Evolutionary conservation across 2,113 vertebrate species (phyloP), one percentile per base, ranked within the genome.

Genomic region (Ciconia boyciana): DNA sequence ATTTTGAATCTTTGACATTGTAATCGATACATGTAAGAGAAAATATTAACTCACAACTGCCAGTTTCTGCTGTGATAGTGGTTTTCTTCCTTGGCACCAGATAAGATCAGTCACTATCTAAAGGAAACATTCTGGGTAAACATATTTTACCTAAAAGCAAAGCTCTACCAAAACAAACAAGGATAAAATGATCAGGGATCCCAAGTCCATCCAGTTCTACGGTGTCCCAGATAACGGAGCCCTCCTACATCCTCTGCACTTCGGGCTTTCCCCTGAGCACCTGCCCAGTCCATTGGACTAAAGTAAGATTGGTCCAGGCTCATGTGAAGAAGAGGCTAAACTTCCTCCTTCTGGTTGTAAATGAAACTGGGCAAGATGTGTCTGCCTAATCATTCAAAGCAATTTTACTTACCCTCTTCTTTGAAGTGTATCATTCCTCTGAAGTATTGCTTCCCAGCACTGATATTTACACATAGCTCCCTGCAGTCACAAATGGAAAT

Each of bases 1-100:
- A 82, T 95, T 94, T 91, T 95, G 89, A 96, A 84, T 96, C 79
- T 92, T 91, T 94, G 95, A 93, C 96, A 61, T 49, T 75, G 57
- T 36, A 91, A 94, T 97, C 92, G 0, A 96, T 96, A 82, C 21
- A 26, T 36, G 36, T 89, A 84, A 87, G 77, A 82, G 72, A 94
- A 94, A 94, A 92, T 87, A 96, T 87, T 82, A 96, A 84, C 89
- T 96, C 81, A 58, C 69, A 91, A 20, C 72, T 91, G 83, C 61
- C 80, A 92, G 55, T 69, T 97, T 92, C 89, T 96, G 93, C 97
- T 95, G 92, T 16, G 89, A 64, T 72, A 13, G 10, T 26, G 36
- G 9, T 68, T 96, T 94, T 96, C 71, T 86, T 82, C 55, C 66
- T 75, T 57, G 61, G n/a, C 49, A 57, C 28, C 66, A 75, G 49